Conservation (phyloP, 2,888 invertebrate genomes). For the Pammene aurita region DNA sequence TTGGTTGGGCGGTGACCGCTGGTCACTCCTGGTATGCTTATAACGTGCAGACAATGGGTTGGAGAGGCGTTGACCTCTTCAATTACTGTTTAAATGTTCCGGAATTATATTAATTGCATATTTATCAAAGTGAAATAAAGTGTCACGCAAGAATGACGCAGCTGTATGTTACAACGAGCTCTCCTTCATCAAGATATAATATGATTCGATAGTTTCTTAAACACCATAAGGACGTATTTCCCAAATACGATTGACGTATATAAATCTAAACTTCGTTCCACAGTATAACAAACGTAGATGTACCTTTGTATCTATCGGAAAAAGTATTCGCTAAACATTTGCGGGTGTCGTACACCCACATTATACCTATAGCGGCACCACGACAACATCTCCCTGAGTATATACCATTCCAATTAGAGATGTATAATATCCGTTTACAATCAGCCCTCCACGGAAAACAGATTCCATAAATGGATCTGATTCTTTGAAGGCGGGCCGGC, state of each 20-base stretch:
- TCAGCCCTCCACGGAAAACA: constrained; percentile 6
- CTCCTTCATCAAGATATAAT: not conserved
- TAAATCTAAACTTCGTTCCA: too few relatives aligned
- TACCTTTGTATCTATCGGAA: too few relatives aligned
- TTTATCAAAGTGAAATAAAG: constrained; percentile 8
- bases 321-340: too few relatives aligned
- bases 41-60: constrained; percentile 35
- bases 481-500: constrained; percentile 20
- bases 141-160: constrained; percentile 6
- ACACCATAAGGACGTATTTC: too few relatives aligned
- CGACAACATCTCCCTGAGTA: not conserved
- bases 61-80: constrained; percentile 35
- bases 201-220: too few relatives aligned
- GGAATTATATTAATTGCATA: constrained; percentile 15
- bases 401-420: constrained; percentile 6
- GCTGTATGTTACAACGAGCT: not conserved
- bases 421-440: constrained; percentile 1
- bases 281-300: too few relatives aligned
- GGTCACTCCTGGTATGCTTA: constrained; percentile 38
- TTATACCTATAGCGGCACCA: not conserved
- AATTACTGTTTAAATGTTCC: constrained; percentile 30
- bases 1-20: constrained; percentile 54
- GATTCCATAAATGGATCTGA: constrained; percentile 20
- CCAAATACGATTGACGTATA: too few relatives aligned
- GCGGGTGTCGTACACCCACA: not conserved